Evolutionary conservation across 2,888 invertebrate genomes (phyloP), one percentile per base, ranked within the genome.

Genomic region (Microctonus brassicae): DNA sequence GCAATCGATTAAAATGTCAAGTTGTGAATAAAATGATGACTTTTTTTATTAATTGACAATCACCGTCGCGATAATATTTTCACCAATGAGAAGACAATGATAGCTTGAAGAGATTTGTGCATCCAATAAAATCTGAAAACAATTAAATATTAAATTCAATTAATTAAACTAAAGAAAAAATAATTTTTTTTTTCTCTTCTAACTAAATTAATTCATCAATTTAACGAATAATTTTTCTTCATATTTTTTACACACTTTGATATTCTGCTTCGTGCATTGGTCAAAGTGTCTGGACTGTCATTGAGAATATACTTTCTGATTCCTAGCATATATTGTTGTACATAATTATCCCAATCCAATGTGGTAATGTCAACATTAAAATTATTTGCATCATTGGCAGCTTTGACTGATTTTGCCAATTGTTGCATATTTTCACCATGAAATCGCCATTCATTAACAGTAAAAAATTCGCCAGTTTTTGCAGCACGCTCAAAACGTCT

Each of bases 361-460:
- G 89, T 90, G 0, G 88, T 86, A 58, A 94, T 88, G 81, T 93
- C 92, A 76, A 94, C 90, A 75, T 92, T 91, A 85, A 95, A 95
- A 33, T 89, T 88, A 61, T 89, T 86, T 0, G 89, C 88, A 76
- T 93, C 93, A 20, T 88, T 88, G 13, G 88, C 88, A 78, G 91
- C 81, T 29, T 87, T 88, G 0, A 91, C 90, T 55, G 91, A 91
- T 10, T 89, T 85, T 42, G 89, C 88, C 7, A 95, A 88, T 13
- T 91, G 89, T 2, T 88, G 88, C 71, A 94, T 89, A 76, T 94
- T 94, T 0, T 90, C 86, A 1, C 91, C 90, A 13, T 92, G 90
- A 80, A 96, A 96, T 65, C 91, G 90, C 96, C 96, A 98, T 78
- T 97, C 94, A 84, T 94, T 91, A 26, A 93, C 90, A 0, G 96